Base-by-base conservation (phyloP, 2,888 invertebrate genomes). In the Mactromeris polynyma region DNA sequence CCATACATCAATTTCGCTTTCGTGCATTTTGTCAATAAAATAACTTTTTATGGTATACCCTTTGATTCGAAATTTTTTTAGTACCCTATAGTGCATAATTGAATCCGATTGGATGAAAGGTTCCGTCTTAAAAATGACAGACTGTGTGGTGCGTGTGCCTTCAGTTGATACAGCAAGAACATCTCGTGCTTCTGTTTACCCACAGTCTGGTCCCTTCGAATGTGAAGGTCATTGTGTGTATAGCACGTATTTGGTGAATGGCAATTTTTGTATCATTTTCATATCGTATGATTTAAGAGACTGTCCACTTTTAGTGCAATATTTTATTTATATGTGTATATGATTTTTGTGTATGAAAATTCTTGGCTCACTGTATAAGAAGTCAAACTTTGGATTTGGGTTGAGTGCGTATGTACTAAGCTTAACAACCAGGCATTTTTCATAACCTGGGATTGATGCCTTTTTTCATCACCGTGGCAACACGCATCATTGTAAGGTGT, bases 271-370 rank as follows among this genome's bases (percentile, higher is more conserved):
- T 80, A 80, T 40, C 64, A 64, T 79, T 85, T 81, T 79, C 80
- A 21, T 21, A 46, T 36, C 19, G 31, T 51, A 19, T 64, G 31
- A 78, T 64, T 73, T 31, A 73, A 82, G 81, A 86, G 86, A 91
- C 85, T 91, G 91, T 91, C 91, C 91, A 89, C 64, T 85, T 84
- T 80, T 91, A 87, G 91, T 91, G 91, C 91, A 91, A 91, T 91
- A 91, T 91, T 86, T 85, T 85, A 88, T 81, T 78, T 81, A 82
- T 87, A 87, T 87, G 82, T 87, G 85, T 87, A 78, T 73, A 87
- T 87, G 86, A 73, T 86, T 64, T 85, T 83, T 84, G 73, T 84
- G 79, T 84, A 84, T 46, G 54, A 26, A 40, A 26, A 73, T 46
- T 78, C 11, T 40, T 79, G 79, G n/a, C 42, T 42, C 40, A 40